These are phyloP conservation scores for Phalloptychus januarius DNA, from an alignment of 2,797 vertebrate genomes.

Conservation along the genomic window DNA sequence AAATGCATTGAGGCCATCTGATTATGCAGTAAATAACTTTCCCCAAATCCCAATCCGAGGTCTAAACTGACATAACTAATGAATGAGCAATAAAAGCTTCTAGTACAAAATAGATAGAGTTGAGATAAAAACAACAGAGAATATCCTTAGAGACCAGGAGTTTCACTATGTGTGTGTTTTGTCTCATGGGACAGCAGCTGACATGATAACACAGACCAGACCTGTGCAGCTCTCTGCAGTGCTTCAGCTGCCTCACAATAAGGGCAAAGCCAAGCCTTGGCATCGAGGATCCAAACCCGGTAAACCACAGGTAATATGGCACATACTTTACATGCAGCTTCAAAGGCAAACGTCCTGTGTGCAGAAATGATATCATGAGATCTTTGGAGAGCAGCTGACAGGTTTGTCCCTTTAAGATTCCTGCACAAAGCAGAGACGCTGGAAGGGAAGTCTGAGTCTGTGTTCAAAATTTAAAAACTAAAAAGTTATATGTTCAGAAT, in stretches of 20 bases:
- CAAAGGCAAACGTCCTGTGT: background rate
- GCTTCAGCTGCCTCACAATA: conserved; percentile 46
- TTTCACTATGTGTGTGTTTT: conserved; percentile 44
- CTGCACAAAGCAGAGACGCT: background rate
- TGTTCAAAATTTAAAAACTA: background rate
- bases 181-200: conserved; percentile 67
- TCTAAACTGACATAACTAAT: conserved; percentile 9
- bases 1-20: conserved; percentile 29
- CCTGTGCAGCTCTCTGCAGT: conserved; percentile 46
- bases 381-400: background rate
- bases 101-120: background rate
- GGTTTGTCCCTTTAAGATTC: background rate
- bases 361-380: background rate
- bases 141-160: conserved; percentile 25
- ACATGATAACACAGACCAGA: conserved; percentile 75
- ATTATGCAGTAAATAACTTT: conserved; percentile 38
- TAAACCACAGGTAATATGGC: conserved; percentile 29
- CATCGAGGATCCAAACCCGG: conserved; percentile 26
- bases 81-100: background rate
- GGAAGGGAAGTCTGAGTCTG: background rate
- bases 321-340: background rate
- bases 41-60: conserved; percentile 22
- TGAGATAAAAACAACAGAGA: background rate
- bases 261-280: conserved; percentile 15
- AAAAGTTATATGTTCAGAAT: background rate